phyloP scores from a whole-genome alignment of 1,140 invertebrate genomes.

The Zaprionus ornatus region DNA sequence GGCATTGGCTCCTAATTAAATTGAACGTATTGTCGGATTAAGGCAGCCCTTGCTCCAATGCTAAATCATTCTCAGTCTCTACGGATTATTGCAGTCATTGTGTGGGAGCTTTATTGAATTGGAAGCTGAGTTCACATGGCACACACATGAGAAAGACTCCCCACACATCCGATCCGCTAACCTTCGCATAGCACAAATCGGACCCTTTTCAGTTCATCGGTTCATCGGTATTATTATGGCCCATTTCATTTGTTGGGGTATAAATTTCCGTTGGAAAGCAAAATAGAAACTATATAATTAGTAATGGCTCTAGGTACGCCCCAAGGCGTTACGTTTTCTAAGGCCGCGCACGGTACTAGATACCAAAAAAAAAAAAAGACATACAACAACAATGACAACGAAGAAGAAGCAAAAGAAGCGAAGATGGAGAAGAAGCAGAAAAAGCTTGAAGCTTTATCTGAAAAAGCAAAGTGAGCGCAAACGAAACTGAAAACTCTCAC shows the following conservation, averaged over 20 bases:
- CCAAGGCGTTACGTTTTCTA: slow-evolving; percentile 50
- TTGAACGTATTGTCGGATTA: slow-evolving; percentile 32
- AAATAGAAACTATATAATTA: slow-evolving; percentile 69
- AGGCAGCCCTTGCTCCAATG: slow-evolving; percentile 9
- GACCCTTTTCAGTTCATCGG: slow-evolving; percentile 35
- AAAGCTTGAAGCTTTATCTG: slow-evolving; percentile 25
- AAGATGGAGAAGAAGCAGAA: background rate
- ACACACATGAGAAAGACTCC: background rate
- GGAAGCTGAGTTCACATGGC: slow-evolving; percentile 16
- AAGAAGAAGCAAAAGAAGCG: slow-evolving; percentile 2
- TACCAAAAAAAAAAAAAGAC: background rate
- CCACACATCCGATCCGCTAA: slow-evolving; percentile 25
- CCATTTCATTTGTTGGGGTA: slow-evolving; percentile 43
- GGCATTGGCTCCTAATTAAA: slow-evolving; percentile 31
- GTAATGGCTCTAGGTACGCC: slow-evolving; percentile 62
- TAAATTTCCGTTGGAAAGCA: slow-evolving; percentile 59
- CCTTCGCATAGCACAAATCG: slow-evolving; percentile 29
- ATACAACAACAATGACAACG: slow-evolving; percentile 8
- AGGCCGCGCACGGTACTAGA: slow-evolving; percentile 25
- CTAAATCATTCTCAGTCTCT: slow-evolving; percentile 29
- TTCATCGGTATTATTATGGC: slow-evolving; percentile 48
- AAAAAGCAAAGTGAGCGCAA: slow-evolving; percentile 33
- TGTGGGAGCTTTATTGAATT: slow-evolving; percentile 9
- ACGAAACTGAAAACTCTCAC: slow-evolving; percentile 67
- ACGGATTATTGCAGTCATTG: slow-evolving; percentile 13